phyloP scores from a whole-genome alignment of 2,888 invertebrate genomes.

The Standfussiana lucernea region DNA sequence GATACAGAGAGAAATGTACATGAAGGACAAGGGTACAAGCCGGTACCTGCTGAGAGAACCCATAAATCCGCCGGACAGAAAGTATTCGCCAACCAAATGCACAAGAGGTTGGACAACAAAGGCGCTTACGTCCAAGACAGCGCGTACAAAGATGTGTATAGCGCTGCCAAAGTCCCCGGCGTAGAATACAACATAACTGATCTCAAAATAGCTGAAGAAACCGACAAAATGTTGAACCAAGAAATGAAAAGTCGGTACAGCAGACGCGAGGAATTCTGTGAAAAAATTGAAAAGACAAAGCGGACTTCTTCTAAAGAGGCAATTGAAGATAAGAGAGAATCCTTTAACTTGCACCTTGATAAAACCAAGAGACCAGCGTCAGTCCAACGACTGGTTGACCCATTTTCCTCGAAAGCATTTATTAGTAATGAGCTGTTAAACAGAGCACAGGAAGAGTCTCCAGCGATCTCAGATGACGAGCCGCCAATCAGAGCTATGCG shows the following conservation, averaged over 20 bases:
- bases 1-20: conserved; percentile 80
- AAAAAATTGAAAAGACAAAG: conserved; percentile 80
- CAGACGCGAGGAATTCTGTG: conserved; percentile 83
- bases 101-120: conserved; percentile 89
- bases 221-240: conserved; percentile 85
- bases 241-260: conserved; percentile 86
- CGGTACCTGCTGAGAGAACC: conserved; percentile 85
- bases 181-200: conserved; percentile 88
- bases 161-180: conserved; percentile 86
- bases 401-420: conserved; percentile 85
- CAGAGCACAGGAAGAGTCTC: conserved; percentile 79
- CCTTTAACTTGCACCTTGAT: conserved; percentile 82
- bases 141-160: conserved; percentile 88
- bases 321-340: conserved; percentile 82
- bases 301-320: conserved; percentile 84
- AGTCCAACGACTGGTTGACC: conserved; percentile 83
- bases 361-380: conserved; percentile 84
- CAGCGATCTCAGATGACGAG: conserved; percentile 83
- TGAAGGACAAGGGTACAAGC: conserved; percentile 82
- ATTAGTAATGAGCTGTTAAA: conserved; percentile 82
- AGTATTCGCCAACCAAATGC: conserved; percentile 88
- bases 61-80: conserved; percentile 88
- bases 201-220: conserved; percentile 89
- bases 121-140: conserved; percentile 89
- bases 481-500: conserved; percentile 81